Base-by-base conservation (phyloP, 2,888 invertebrate species). In the Heliconius ethilla region DNA sequence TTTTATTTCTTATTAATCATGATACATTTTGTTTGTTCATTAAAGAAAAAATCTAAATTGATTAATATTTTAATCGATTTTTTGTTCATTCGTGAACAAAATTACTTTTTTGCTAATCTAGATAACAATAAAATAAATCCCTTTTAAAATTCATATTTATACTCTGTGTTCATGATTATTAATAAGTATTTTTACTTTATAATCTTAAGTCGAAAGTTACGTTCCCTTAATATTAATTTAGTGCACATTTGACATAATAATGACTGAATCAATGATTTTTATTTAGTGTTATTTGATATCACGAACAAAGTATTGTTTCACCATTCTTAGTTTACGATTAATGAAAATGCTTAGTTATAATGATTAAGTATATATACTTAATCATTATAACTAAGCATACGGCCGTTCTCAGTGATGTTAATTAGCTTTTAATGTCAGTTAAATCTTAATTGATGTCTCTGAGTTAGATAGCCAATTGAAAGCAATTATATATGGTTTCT, bases 211-310 rank as follows among this genome's bases (percentile, higher is more conserved):
- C 10, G 29, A 62, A 70, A 55, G 7, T 67, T 37, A 67, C 73
- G 59, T 77, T 77, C 67, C 77, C 59, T 73, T 27, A 27, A 59
- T 15, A 27, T 13, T 37, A 69, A 37, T 45, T 45, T 62, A 70
- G 62, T 62, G 37, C 59, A 59, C 40, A 69, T 40, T 69, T 75
- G 69, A 69, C 55, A 70, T 70, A 51, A 76, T 77, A 77, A 45
- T 75, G 33, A 33, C 33, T 33, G 33, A 33, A 33, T 1, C 7
- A 33, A 33, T 33, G 33, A 33, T 33, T 33, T 33, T 33, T 45
- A 62, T 62, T 62, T 77, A 69, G 45, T 9, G 62, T 62, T 70
- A 72, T 77, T 78, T 80, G 79, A 80, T 75, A 76, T 79, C 75
- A 70, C n/a, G 70, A 77, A 79, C 75, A 73, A 78, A 40, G 59